Conservation (phyloP, 2,113 vertebrate genomes). For the Pterocles gutturalis region DNA sequence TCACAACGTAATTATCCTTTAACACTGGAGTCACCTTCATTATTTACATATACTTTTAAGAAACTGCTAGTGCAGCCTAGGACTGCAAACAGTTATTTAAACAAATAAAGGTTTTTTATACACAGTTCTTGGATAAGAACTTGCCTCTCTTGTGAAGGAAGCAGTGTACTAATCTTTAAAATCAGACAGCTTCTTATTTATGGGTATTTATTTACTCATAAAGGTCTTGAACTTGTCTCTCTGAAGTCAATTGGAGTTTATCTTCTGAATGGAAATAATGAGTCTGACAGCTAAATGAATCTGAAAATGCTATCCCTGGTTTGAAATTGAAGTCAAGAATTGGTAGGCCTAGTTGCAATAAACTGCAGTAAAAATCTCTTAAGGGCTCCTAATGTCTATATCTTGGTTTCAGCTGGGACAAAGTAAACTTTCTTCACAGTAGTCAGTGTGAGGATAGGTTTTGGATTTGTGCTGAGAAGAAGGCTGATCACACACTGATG, state of each 20-base stretch:
- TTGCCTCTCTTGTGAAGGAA: background rate
- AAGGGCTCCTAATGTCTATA: background rate
- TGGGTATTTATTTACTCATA: background rate
- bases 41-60: background rate
- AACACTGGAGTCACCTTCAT: background rate
- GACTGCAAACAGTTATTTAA: background rate
- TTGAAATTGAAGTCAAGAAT: background rate
- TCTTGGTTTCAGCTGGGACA: no score
- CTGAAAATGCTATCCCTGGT: background rate
- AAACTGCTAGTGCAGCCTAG: background rate
- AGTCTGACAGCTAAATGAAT: background rate
- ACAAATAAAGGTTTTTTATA: background rate
- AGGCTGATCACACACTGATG: no score
- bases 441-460: no score
- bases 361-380: background rate
- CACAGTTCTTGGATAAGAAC: background rate
- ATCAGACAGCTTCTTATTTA: background rate
- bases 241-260: background rate
- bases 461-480: no score
- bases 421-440: no score
- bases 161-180: background rate
- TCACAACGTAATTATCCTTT: background rate
- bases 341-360: background rate
- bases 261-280: background rate
- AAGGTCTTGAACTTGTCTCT: slow-evolving; percentile 1